Percentiles rank a stretch among this genome's conserved stretches.
Conservation (phyloP, 2,797 vertebrate species). For the Onychomys arenicola region DNA sequence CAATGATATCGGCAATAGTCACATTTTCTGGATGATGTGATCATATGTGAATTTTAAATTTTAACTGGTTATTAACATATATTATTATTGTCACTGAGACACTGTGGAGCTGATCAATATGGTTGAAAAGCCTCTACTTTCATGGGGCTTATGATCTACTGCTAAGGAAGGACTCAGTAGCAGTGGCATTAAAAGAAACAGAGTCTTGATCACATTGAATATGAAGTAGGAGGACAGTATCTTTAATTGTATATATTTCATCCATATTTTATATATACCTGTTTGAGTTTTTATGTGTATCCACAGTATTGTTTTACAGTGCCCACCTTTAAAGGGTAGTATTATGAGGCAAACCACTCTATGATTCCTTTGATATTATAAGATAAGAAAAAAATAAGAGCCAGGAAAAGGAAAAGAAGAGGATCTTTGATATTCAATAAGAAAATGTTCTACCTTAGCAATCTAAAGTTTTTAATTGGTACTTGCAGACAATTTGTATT, state of each 20-base stretch:
- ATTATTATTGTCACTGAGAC: not conserved
- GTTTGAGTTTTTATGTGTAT: not conserved
- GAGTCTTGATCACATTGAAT: not conserved
- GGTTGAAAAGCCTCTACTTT: not conserved
- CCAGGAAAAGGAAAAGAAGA: not conserved
- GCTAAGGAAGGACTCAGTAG: not conserved
- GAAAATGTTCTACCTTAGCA: not conserved
- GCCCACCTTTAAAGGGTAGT: conserved; percentile 2
- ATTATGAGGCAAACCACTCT: not conserved
- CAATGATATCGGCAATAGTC: not conserved
- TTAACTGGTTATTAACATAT: not conserved
- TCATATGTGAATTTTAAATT: not conserved
- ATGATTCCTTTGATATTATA: not conserved
- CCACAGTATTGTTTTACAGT: not conserved
- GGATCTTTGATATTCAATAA: not conserved
- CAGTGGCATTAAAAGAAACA: not conserved
- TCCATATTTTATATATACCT: not conserved
- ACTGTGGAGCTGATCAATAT: not conserved
- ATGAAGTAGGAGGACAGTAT: not conserved
- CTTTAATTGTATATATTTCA: not conserved
- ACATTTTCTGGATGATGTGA: not conserved
- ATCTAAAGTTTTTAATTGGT: not conserved
- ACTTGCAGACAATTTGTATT: not conserved
- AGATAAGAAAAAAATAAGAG: not conserved
- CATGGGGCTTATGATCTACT: not conserved